phyloP scores from a whole-genome alignment of 53 echinoderm and acorn worm species.

The Paelopatides confundens region DNA sequence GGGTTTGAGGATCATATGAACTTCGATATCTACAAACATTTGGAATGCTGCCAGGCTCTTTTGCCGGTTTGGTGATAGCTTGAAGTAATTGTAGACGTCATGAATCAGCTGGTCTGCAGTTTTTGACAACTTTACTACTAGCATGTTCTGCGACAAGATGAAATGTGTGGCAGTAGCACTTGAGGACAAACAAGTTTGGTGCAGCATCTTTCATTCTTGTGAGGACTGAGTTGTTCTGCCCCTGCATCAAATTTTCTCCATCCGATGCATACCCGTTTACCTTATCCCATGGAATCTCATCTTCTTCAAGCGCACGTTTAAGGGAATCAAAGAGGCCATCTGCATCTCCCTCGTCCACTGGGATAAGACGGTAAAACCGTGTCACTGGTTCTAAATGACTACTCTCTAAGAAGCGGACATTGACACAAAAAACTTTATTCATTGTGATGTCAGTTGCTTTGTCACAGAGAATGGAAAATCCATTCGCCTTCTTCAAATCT shows the following conservation, averaged over 20 bases:
- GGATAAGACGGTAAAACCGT: neutral
- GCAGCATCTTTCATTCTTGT: conserved; percentile 8
- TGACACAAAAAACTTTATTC: conserved; percentile 22
- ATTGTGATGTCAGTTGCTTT: conserved; percentile 42
- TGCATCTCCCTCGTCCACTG: conserved; percentile 14
- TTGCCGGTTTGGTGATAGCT: neutral
- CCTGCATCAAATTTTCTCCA: conserved; percentile 51
- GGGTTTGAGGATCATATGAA: conserved; percentile 33
- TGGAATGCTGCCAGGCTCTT: conserved; percentile 8
- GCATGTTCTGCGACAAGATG: conserved; percentile 25
- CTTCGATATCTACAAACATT: neutral
- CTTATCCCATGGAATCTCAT: conserved; percentile 6
- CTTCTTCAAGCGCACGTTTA: neutral
- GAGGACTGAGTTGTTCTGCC: conserved; percentile 25
- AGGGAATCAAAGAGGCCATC: neutral
- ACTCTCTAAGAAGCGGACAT: conserved; percentile 24
- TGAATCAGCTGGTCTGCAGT: conserved; percentile 42
- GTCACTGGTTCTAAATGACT: conserved; percentile 16
- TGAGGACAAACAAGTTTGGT: conserved; percentile 37
- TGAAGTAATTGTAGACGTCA: conserved; percentile 42
- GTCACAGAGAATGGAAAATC: conserved; percentile 52
- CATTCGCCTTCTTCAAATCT: conserved; percentile 15
- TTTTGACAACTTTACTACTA: neutral
- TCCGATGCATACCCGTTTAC: conserved; percentile 38
- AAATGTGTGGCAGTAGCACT: conserved; percentile 44